phyloP scores from a whole-genome alignment of 2,113 vertebrate species.

The Ascaphus truei region DNA sequence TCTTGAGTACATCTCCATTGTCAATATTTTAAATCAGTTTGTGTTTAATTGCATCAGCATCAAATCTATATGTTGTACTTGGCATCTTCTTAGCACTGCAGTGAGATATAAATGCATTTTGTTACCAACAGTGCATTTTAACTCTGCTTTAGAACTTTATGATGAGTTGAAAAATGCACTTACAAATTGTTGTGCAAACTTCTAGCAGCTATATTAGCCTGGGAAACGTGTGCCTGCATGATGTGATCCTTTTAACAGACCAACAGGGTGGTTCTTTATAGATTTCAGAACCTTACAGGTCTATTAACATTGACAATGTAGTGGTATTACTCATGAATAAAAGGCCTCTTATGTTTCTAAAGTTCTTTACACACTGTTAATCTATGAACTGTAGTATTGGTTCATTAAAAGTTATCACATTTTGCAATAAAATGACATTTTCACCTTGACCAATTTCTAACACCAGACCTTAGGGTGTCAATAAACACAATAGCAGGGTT shows the following conservation, averaged over 20 bases:
- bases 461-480: no score
- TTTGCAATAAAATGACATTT: no score
- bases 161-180: background rate
- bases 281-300: no score
- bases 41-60: background rate
- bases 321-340: no score
- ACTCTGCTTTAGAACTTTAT: background rate
- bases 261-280: background rate
- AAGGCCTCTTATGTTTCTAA: no score
- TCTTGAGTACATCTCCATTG: background rate
- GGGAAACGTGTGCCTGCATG: background rate
- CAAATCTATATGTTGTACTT: background rate
- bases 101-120: background rate
- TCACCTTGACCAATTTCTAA: no score
- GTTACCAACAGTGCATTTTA: background rate
- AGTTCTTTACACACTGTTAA: no score
- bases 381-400: no score
- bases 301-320: no score
- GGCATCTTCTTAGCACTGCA: background rate
- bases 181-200: background rate
- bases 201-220: background rate
- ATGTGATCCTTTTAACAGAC: background rate
- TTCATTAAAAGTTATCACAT: no score
- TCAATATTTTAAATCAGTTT: background rate
- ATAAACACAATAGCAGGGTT: no score